These are phyloP conservation scores for Pammene fasciana DNA, from an alignment of 2,888 invertebrate genomes.

Conservation along the genomic window DNA sequence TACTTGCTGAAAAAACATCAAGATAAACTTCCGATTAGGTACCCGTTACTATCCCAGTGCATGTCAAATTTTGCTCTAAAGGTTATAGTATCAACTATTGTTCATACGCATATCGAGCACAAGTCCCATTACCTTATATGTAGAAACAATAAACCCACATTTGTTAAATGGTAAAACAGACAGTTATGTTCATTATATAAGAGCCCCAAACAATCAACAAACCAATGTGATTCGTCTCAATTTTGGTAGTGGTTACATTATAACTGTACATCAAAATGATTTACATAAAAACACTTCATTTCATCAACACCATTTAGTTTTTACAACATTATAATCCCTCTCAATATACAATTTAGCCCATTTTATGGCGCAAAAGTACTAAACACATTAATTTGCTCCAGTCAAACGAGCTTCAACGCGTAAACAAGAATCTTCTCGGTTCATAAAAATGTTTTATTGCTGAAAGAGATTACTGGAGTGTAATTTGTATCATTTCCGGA, in stretches of 20 bases:
- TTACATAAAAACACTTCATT: neutral
- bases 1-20: too few relatives aligned
- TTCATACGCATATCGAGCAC: too few relatives aligned
- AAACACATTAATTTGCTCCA: constrained; percentile 32
- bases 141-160: too few relatives aligned
- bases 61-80: too few relatives aligned
- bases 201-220: too few relatives aligned
- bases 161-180: too few relatives aligned
- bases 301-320: constrained; percentile 9
- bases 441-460: constrained; percentile 37
- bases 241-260: neutral
- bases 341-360: constrained; percentile 1
- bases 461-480: constrained; percentile 4
- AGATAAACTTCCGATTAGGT: too few relatives aligned
- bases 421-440: constrained; percentile 32
- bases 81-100: too few relatives aligned
- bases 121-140: too few relatives aligned
- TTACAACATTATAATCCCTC: constrained; percentile 13
- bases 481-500: constrained; percentile 1
- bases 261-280: neutral
- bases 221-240: too few relatives aligned
- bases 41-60: too few relatives aligned
- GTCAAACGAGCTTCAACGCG: constrained; percentile 23
- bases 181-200: too few relatives aligned
- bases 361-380: constrained; percentile 20